Base-by-base conservation (phyloP, 2,113 vertebrate genomes). In the Notothenia coriiceps region DNA sequence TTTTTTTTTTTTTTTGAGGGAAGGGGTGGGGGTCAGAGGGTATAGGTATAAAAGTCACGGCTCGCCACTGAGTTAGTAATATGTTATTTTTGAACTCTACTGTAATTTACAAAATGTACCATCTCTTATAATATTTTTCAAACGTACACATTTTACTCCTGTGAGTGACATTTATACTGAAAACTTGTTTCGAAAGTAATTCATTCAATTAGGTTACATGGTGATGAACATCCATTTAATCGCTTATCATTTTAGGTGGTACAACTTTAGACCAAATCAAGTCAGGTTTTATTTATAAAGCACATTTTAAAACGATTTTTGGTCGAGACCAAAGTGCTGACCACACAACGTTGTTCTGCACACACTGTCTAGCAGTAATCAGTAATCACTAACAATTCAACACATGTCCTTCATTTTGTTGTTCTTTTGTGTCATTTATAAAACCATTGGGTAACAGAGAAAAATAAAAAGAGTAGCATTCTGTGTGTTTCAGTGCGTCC, bases 401-500 rank as follows among this genome's bases (percentile, higher is more conserved):
- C 35, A 40, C 35, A 40, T 40, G 35, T 40, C 6, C 25, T 66
- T 33, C 18, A 15, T 15, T 18, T 55, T 29, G 4, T 5, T 8
- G 7, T 40, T 63, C 17, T 54, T 25, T 56, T 5, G n/a, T 43
- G 1, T 79, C 10, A 57, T 66, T 51, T 59, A 29, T 29, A 15
- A n/a, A 14, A 43, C 0, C 15, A 29, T 5, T 70, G 5, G 8
- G 22, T 46, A 46, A 65, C 17, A 40, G 13, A 22, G 12, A 63
- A 56, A 49, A 2, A 20, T 18, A 61, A 46, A 22, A 3, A 50
- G 10, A 22, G 17, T 18, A 15, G 5, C 7, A 33, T 33, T 25
- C 12, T 22, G 2, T 25, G 10, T 70, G n/a, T 46, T 6, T 80
- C 46, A 63, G 6, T 64, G 14, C 14, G 17, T 50, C 84, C 86